Percentiles rank a stretch among this genome's conserved stretches.
phyloP scores from a whole-genome alignment of 1,140 invertebrate species.

The Pachypeltis micranthus region DNA sequence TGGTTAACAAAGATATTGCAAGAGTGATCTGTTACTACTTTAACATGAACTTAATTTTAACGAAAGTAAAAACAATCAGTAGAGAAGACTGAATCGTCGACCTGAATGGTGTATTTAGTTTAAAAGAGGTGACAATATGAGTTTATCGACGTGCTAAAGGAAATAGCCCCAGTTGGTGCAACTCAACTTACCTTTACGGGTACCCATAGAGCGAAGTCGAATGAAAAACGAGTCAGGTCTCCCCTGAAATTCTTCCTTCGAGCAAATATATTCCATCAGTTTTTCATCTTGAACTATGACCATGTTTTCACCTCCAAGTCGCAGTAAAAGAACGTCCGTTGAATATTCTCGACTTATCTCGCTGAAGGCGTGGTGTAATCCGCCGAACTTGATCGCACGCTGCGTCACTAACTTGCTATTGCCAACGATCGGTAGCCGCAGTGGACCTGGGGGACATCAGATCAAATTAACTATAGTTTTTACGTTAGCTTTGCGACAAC shows the following conservation, averaged over 20 bases:
- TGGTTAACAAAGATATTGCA: too few species aligned
- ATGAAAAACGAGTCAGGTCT: constrained; percentile 61
- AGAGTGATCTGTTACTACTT: too few species aligned
- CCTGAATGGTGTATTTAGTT: too few species aligned
- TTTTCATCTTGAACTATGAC: constrained; percentile 48
- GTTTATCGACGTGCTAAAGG: too few species aligned
- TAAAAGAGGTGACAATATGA: too few species aligned
- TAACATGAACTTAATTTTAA: too few species aligned
- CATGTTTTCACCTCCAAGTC: constrained; percentile 46
- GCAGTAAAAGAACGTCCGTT: constrained; percentile 50
- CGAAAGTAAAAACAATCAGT: too few species aligned
- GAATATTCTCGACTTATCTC: constrained; percentile 46
- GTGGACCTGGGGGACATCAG: constrained; percentile 57
- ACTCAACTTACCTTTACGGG: constrained; percentile 42
- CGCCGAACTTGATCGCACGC: constrained; percentile 38
- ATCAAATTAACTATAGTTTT: too few species aligned
- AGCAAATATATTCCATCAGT: constrained; percentile 45
- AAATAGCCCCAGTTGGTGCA: too few species aligned
- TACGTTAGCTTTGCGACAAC: too few species aligned
- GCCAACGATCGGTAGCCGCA: constrained; percentile 52
- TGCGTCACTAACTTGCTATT: constrained; percentile 44
- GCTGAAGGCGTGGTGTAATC: constrained; percentile 48
- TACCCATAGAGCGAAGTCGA: constrained; percentile 53
- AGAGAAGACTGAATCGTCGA: too few species aligned
- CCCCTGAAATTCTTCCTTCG: constrained; percentile 51